These are phyloP conservation scores for Melopsittacus undulatus DNA, from an alignment of 2,797 vertebrate species.

Conservation along the genomic window DNA sequence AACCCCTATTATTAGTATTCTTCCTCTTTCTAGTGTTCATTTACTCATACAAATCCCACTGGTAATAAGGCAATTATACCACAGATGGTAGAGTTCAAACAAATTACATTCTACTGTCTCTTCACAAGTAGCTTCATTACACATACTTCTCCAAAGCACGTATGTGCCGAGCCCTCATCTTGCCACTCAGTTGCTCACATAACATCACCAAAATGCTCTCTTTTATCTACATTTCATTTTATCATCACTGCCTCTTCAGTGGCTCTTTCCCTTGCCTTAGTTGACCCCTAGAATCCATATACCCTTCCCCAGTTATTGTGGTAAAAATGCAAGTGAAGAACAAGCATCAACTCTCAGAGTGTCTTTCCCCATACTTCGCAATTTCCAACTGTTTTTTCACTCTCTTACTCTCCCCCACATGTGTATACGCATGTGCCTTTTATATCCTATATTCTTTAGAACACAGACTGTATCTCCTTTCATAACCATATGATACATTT, in stretches of 20 bases:
- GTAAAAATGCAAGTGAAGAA: not conserved
- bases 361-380: not conserved
- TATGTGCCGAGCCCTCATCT: not conserved
- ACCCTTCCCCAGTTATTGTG: not conserved
- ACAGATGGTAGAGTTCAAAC: constrained; percentile 75
- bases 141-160: constrained; percentile 43
- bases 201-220: not conserved
- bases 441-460: not conserved
- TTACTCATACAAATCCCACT: constrained; percentile 75
- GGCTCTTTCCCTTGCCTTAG: not conserved
- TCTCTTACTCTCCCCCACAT: not conserved
- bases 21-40: constrained; percentile 55
- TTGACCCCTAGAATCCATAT: not conserved
- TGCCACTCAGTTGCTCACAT: not conserved
- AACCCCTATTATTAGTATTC: constrained; percentile 67
- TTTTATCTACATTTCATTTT: not conserved
- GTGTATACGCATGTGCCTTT: not conserved
- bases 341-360: not conserved
- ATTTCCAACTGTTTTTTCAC: not conserved
- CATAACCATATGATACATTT: not conserved
- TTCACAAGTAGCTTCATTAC: constrained; percentile 55
- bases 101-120: constrained; percentile 70
- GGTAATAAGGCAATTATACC: constrained; percentile 74
- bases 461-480: accelerated
- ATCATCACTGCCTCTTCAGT: not conserved